phyloP scores from a whole-genome alignment of 1,140 invertebrate species.

The Scaptodrosophila lebanonensis region DNA sequence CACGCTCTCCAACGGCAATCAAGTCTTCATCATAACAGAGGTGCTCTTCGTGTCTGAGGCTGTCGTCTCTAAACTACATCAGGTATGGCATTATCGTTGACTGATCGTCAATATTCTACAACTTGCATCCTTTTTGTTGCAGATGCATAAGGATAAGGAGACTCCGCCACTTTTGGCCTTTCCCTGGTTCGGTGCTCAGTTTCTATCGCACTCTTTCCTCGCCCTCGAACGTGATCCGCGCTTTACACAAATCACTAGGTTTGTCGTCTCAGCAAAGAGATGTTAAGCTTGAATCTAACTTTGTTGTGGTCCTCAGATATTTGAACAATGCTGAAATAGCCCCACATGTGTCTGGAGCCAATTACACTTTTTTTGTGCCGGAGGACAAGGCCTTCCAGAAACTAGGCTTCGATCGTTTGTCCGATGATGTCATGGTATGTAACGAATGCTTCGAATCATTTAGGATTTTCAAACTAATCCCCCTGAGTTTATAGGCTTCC shows the following conservation, averaged over 20 bases:
- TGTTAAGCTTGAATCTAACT: background rate
- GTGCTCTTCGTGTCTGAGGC: constrained; percentile 81
- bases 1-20: constrained; percentile 80
- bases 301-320: constrained; percentile 68
- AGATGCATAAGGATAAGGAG: constrained; percentile 81
- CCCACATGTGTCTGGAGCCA: constrained; percentile 79
- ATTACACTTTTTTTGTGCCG: constrained; percentile 83
- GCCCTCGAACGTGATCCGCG: constrained; percentile 79
- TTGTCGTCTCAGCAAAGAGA: background rate
- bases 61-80: constrained; percentile 80
- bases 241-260: constrained; percentile 80
- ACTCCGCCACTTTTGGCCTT: constrained; percentile 81
- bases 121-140: background rate
- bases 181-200: constrained; percentile 82
- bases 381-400: constrained; percentile 80
- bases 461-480: too few relatives aligned
- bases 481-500: constrained; percentile 66
- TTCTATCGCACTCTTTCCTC: constrained; percentile 81
- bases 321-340: constrained; percentile 80
- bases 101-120: constrained; percentile 1
- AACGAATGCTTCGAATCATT: background rate
- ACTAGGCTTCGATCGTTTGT: constrained; percentile 79
- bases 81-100: constrained; percentile 59
- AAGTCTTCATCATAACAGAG: constrained; percentile 81
- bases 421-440: constrained; percentile 79